phyloP scores from a whole-genome alignment of 2,113 vertebrate genomes.

The Procapra przewalskii region DNA sequence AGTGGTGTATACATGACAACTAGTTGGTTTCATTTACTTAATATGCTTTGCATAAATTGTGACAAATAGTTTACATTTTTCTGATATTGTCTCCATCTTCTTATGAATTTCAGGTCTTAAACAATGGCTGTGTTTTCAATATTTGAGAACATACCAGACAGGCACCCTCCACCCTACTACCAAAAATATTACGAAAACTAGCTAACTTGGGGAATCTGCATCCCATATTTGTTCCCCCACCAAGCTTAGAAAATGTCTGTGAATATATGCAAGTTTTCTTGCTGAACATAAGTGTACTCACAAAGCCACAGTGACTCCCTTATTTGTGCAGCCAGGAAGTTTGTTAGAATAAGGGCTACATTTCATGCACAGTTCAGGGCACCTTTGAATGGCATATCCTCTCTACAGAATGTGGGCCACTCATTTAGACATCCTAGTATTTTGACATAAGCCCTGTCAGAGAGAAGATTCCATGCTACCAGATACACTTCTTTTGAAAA shows the following conservation, averaged over 20 bases:
- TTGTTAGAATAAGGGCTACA: slow-evolving; percentile 18
- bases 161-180: slow-evolving; percentile 34
- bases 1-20: slow-evolving; percentile 31
- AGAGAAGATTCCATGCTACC: slow-evolving; percentile 51
- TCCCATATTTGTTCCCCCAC: not conserved
- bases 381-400: slow-evolving; percentile 6
- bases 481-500: slow-evolving; percentile 72
- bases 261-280: not conserved
- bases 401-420: slow-evolving; percentile 40
- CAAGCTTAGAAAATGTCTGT: not conserved
- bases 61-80: slow-evolving; percentile 51
- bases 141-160: slow-evolving; percentile 61
- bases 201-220: slow-evolving; percentile 32
- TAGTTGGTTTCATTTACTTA: slow-evolving; percentile 25
- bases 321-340: not conserved
- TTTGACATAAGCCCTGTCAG: slow-evolving; percentile 66
- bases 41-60: slow-evolving; percentile 39
- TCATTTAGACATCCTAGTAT: slow-evolving; percentile 43
- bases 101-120: slow-evolving; percentile 52
- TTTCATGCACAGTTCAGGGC: not conserved
- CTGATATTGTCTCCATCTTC: slow-evolving; percentile 39
- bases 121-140: slow-evolving; percentile 52
- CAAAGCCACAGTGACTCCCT: not conserved
- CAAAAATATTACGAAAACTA: slow-evolving; percentile 41
- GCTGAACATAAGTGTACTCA: not conserved